Percentiles rank a stretch among this genome's conserved stretches.
These are phyloP conservation scores for Hypena proboscidalis DNA, from an alignment of 2,888 invertebrate genomes.

Conservation along the genomic window DNA sequence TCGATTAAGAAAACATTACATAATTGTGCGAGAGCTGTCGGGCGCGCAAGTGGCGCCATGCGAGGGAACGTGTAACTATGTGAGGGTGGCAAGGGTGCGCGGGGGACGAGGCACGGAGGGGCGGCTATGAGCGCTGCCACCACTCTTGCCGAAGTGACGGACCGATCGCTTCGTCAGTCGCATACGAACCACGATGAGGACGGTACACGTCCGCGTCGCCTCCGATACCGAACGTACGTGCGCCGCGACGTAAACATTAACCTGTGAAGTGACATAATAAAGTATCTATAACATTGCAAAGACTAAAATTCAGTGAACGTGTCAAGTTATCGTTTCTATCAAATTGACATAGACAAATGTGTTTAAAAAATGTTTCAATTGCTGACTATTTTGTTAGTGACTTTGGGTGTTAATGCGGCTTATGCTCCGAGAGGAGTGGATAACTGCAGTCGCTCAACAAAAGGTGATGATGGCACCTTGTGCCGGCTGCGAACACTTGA, in stretches of 20 bases:
- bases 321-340: conserved; percentile 50
- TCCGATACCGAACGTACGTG: conserved; percentile 62
- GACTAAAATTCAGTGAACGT: conserved; percentile 57
- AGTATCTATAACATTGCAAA: conserved; percentile 49
- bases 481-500: conserved; percentile 90
- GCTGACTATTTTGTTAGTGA: conserved; percentile 81
- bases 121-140: conserved; percentile 68
- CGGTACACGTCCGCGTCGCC: conserved; percentile 70
- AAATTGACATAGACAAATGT: conserved; percentile 71
- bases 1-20: conserved; percentile 83
- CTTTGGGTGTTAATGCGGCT: conserved; percentile 78
- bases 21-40: conserved; percentile 78
- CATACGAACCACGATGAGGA: conserved; percentile 74
- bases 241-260: conserved; percentile 78
- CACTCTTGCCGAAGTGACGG: conserved; percentile 68
- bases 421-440: conserved; percentile 74
- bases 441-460: conserved; percentile 68
- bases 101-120: conserved; percentile 69
- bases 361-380: conserved; percentile 81
- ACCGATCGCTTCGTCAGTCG: conserved; percentile 70
- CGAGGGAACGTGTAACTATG: conserved; percentile 79
- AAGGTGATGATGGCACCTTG: conserved; percentile 84
- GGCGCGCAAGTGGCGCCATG: conserved; percentile 81
- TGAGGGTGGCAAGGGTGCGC: conserved; percentile 63
- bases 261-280: conserved; percentile 68